Evolutionary conservation across 1,140 invertebrate genomes (phyloP), one percentile per base, ranked within the genome.

Genomic region (Heliconius himera): DNA sequence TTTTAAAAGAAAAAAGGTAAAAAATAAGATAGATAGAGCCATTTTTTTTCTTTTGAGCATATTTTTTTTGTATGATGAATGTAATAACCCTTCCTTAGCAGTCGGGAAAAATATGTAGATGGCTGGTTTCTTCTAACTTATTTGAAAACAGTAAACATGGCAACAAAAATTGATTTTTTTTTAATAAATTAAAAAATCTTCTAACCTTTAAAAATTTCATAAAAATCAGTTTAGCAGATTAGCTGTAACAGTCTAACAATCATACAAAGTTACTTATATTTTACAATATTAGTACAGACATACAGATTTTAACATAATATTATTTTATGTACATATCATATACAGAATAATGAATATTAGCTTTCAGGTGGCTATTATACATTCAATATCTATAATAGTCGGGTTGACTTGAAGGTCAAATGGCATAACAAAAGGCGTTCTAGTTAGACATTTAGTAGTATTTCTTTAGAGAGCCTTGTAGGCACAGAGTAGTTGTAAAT

Each of bases 361-460:
- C 13, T 66, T 66, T 66, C 60, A 26, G n/a, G 20, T 29, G 60
- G 60, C 60, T 66, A 66, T 66, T 66, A 66, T 66, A 66, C 4
- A 29, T 66, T 66, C 60, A 66, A 66, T 66, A 66, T 16, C 3
- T 29, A 29, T 26, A 16, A 66, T 29, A 29, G 60, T 26, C 26
- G 60, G 2, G 22, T 66, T 66, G 60, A 16, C 60, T 66, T 66
- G 60, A 66, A 66, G 60, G 60, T 66, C 60, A 49, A 73, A 73
- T 49, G n/a, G 38, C 22, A 73, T 49, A 73, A 73, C 38, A 46
- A 73, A 73, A 29, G 72, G 72, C 22, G 46, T 73, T 46, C 46
- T 18, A 73, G 46, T 73, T 73, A 49, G 46, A 46, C 11, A 22
- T 41, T 73, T 13, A 56, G 1, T 11, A 66, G 4, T 18, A 66